Evolutionary conservation across 1,140 invertebrate species (phyloP), one percentile per base, ranked within the genome.

Genomic region (Pseudomyrmex concolor): DNA sequence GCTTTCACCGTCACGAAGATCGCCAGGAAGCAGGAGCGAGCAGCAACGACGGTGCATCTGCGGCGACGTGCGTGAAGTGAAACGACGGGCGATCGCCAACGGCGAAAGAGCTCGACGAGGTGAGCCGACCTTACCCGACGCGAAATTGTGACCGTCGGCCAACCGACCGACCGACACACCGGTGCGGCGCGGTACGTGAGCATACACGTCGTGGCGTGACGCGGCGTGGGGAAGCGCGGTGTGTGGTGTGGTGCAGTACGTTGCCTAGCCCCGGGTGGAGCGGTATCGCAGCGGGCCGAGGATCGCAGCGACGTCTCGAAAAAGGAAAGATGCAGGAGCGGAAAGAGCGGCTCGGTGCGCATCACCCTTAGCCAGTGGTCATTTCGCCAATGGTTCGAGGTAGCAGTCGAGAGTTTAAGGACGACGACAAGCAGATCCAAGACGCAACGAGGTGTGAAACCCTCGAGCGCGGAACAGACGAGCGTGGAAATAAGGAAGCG

Each of bases 231-330:
- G 19, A 22, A 12, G 57, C 22, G 34, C 17, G 17, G 50, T 34
- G 55, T 67, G 71, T 25, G 25, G 77, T 64, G 68, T 54, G 15
- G 43, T 71, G 34, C 45, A 51, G 76, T 55, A 57, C 25, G 17
- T n/a, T 57, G 60, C 17, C 70, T 73, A 60, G 73, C 60, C 17
- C 81, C 51, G 72, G 51, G 81, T 73, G 77, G 54, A 84, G 85
- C 82, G 87, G 77, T 71, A 81, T 86, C 85, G 73, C 78, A 84
- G 88, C 86, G 68, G 86, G 87, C 73, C 76, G 83, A 73, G 85
- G 63, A 68, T 84, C 83, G 60, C 51, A 22, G 51, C 43, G 51
- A n/a, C 51, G 74, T 78, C 72, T 60, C 76, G 57, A 85, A 88
- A 71, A 77, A 88, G 88, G 87, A 76, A 68, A 88, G 72, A 51